Evolutionary conservation across 2,888 invertebrate species (phyloP), one percentile per base, ranked within the genome.

Genomic region (Trichogramma evanescens): DNA sequence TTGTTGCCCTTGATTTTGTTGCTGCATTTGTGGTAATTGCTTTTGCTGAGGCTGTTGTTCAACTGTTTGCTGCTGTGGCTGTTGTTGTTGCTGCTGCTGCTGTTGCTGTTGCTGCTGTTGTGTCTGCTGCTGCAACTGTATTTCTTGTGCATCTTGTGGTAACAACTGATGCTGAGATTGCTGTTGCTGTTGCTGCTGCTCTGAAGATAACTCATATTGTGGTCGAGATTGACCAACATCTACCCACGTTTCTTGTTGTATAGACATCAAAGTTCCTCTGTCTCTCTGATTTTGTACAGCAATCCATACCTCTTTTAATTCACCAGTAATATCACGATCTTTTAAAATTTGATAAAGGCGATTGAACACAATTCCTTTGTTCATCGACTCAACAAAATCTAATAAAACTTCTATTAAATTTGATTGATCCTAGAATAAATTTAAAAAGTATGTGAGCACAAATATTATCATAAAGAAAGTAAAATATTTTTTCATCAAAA

Each of bases 361-460:
- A 40, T 82, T 79, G 65, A 88, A 79, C 63, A 81, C 74, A 43
- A 88, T 76, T 0, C 86, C 87, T 4, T 84, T 83, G 71, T 88
- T 88, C 86, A 86, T 87, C 10, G 85, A 84, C 73, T 88, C 88
- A 44, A 88, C 86, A 72, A 87, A 88, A 75, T 88, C 87, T 70
- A 88, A 83, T 67, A 88, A 82, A 13, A 87, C 78, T 68, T 85
- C 86, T 44, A 88, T 85, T 68, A 88, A 78, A n/a, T 84, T 84
- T 61, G 84, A 83, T 65, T 84, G 80, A 69, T 87, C 87, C 83
- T 86, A 77, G 26, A 79, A 71, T 51, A 40, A 48, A 48, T 13
- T 5, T 13, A 50, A 6, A 9, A 38, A 6, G 9, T 50, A 26
- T 40, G 7, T 6, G 13, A 50, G 9, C 13, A 39, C 40, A 39